phyloP scores from a whole-genome alignment of 2,797 vertebrate genomes.

The Limosa lapponica region DNA sequence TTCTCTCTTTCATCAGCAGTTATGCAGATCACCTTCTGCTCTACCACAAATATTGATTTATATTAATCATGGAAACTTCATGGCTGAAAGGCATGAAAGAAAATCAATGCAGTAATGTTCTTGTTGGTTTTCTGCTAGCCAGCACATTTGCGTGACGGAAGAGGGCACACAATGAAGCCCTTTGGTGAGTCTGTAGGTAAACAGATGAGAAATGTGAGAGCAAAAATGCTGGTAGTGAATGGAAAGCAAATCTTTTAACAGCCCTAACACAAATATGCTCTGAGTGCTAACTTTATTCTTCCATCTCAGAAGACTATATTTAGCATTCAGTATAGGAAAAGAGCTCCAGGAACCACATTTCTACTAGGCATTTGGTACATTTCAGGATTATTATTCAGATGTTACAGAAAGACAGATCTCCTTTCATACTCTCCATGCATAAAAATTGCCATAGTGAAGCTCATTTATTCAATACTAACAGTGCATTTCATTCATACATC shows the following conservation, averaged over 20 bases:
- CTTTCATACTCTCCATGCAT: not conserved
- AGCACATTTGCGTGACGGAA: not conserved
- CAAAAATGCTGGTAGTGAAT: not conserved
- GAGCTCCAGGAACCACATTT: not conserved
- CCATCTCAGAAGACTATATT: not conserved
- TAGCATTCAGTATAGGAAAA: constrained; percentile 1
- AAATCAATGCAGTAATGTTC: constrained; percentile 35
- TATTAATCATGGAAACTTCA: constrained; percentile 53
- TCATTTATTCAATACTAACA: not conserved
- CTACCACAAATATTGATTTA: constrained; percentile 36
- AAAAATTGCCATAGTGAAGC: constrained; percentile 1
- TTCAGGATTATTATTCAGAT: constrained; percentile 28
- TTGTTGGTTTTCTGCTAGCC: constrained; percentile 17
- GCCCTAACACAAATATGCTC: not conserved
- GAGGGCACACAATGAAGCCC: not conserved
- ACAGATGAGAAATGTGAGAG: not conserved
- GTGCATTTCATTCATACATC: not conserved
- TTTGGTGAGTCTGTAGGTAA: not conserved
- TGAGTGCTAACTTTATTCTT: constrained; percentile 24
- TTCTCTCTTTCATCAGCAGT: constrained; percentile 37
- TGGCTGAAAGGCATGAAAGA: constrained; percentile 27
- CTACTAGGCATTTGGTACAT: not conserved
- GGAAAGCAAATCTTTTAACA: constrained; percentile 18
- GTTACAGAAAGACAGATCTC: constrained; percentile 37
- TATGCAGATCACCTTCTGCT: constrained; percentile 47